These are phyloP conservation scores for Ptychodera flava DNA, from an alignment of 35 echinoderm and acorn worm genomes.

Conservation along the genomic window DNA sequence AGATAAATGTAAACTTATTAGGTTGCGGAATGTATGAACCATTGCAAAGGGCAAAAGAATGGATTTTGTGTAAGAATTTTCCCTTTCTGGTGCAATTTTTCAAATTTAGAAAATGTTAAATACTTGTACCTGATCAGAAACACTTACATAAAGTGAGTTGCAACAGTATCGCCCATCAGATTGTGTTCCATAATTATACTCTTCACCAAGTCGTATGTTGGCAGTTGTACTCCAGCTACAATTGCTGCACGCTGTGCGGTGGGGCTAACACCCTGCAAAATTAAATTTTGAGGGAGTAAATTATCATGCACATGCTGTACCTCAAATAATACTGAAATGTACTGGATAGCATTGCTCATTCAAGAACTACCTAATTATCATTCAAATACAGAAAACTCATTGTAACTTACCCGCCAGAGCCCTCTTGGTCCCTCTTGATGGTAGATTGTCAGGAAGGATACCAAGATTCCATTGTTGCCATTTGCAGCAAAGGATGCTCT, in stretches of 20 bases:
- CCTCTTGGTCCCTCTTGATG: slow-evolving; percentile 91
- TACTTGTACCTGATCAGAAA: no score
- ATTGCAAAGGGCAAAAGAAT: no score
- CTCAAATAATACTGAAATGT: no score
- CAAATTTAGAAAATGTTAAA: no score
- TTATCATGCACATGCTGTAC: no score
- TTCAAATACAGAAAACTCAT: background rate
- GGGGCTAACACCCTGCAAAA: slow-evolving; percentile 73
- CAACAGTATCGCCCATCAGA: slow-evolving; percentile 59
- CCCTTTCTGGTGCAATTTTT: no score
- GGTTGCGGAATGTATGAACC: no score
- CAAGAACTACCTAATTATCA: no score
- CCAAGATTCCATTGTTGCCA: slow-evolving; percentile 69
- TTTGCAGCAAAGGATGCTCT: slow-evolving; percentile 49
- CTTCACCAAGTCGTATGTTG: slow-evolving; percentile 90
- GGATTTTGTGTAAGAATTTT: no score
- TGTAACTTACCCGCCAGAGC: slow-evolving; percentile 94
- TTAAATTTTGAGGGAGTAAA: no score
- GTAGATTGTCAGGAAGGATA: slow-evolving; percentile 86
- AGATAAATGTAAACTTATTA: no score
- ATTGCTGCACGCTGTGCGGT: slow-evolving; percentile 94
- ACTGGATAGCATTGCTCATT: no score
- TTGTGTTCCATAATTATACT: slow-evolving; percentile 55
- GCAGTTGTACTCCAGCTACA: slow-evolving; percentile 85
- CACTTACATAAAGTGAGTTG: slow-evolving; percentile 89